phyloP scores from a whole-genome alignment of 1,140 invertebrate species.

The Habropoda laboriosa region DNA sequence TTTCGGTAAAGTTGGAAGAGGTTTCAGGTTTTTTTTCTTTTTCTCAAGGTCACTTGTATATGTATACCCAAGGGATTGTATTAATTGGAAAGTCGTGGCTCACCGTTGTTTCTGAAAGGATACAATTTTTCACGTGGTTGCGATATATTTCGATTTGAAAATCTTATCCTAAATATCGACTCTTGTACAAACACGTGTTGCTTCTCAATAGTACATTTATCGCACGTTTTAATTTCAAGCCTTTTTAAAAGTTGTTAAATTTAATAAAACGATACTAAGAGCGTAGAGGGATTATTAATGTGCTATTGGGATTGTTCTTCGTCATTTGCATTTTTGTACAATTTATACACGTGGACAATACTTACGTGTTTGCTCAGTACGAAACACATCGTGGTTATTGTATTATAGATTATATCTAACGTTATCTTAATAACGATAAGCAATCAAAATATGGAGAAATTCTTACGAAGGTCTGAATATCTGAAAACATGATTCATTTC shows the following conservation, averaged over 20 bases:
- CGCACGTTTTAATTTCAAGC: no score
- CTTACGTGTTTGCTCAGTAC: neutral
- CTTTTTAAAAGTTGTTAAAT: neutral
- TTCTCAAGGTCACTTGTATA: neutral
- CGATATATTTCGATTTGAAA: no score
- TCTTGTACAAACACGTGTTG: no score
- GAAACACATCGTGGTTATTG: no score
- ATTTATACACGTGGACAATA: no score
- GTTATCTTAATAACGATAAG: neutral
- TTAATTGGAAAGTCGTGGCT: constrained; percentile 66
- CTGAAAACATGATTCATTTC: no score
- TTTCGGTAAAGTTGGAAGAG: no score
- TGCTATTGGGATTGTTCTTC: neutral
- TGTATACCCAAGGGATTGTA: no score
- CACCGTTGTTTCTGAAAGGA: no score
- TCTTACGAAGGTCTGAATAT: neutral
- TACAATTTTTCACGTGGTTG: no score
- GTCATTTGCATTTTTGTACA: neutral
- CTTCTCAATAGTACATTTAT: neutral
- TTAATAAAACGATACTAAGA: neutral
- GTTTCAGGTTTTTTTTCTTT: no score
- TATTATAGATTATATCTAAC: neutral
- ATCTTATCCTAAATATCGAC: neutral
- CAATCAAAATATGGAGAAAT: neutral
- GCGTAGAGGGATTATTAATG: neutral